Conservation (phyloP, 2,113 vertebrate species). For the Pterophyllum scalare region DNA sequence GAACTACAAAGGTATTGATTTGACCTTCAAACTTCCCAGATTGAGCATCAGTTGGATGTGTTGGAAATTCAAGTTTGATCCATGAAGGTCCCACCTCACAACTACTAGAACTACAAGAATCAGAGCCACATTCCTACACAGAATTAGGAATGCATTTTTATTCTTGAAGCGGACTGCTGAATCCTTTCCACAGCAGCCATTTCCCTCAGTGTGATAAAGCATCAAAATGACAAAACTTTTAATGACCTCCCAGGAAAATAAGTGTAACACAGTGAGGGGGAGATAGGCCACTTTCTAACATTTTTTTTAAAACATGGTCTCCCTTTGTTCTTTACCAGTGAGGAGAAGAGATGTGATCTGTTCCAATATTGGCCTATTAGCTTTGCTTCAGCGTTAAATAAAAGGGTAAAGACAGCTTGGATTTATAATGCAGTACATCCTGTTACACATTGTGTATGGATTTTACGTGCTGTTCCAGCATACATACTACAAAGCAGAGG, state of each 20-base stretch:
- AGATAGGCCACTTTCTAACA: neutral
- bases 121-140: too few relatives aligned
- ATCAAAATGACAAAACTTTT: slow-evolving; percentile 16
- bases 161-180: neutral
- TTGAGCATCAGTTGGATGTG: too few relatives aligned
- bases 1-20: too few relatives aligned
- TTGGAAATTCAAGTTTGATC: too few relatives aligned
- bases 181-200: neutral
- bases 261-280: neutral
- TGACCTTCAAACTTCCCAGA: too few relatives aligned
- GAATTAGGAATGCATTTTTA: neutral
- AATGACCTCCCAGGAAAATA: neutral
- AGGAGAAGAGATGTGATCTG: neutral
- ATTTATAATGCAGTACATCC: neutral
- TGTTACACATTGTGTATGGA: neutral
- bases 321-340: slow-evolving; percentile 15
- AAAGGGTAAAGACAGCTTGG: neutral
- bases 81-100: too few relatives aligned
- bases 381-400: slow-evolving; percentile 2
- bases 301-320: neutral
- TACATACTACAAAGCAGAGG: neutral
- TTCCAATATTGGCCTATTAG: slow-evolving; percentile 20
- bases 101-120: too few relatives aligned
- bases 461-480: neutral
- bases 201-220: neutral